A percentile compares a stretch with the other conserved stretches of the same genome.
These are phyloP conservation scores for Meteorus sp. DNA, from an alignment of 1,140 invertebrate species.

Conservation along the genomic window DNA sequence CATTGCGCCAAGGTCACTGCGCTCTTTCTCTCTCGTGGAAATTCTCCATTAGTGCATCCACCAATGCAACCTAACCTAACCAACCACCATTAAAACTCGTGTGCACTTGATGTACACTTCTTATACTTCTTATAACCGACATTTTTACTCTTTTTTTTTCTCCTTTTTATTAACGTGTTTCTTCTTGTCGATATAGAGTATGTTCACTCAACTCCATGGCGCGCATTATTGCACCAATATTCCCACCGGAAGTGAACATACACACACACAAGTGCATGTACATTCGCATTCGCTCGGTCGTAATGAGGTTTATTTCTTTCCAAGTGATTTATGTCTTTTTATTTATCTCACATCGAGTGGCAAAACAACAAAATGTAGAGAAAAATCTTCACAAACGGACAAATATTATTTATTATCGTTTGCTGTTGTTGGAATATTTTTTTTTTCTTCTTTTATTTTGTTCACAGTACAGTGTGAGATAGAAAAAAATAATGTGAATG, in stretches of 20 bases:
- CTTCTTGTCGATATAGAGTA: neutral
- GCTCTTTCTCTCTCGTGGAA: conserved; percentile 33
- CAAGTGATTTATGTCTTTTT: conserved; percentile 11
- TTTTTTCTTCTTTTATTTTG: no score
- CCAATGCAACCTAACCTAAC: no score
- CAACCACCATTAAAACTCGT: no score
- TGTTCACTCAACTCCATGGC: neutral
- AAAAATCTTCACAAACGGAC: no score
- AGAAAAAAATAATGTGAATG: no score
- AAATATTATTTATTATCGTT: no score
- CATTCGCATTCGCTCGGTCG: neutral
- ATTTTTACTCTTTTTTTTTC: conserved; percentile 5
- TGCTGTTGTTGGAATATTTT: no score
- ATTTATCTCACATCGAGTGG: neutral
- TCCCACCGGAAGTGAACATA: conserved; percentile 18
- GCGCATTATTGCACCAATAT: conserved; percentile 9
- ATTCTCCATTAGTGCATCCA: conserved; percentile 21
- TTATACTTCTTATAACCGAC: conserved; percentile 5
- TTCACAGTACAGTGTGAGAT: no score
- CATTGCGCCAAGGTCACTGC: conserved; percentile 28
- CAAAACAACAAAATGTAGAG: no score
- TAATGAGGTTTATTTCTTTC: conserved; percentile 20
- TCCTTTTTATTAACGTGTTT: neutral
- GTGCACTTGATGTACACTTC: no score
- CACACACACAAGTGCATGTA: neutral